A percentile compares a stretch with the other conserved stretches of the same genome.
phyloP scores from a whole-genome alignment of 2,113 vertebrate genomes.

The Cyprinodon variegatus region DNA sequence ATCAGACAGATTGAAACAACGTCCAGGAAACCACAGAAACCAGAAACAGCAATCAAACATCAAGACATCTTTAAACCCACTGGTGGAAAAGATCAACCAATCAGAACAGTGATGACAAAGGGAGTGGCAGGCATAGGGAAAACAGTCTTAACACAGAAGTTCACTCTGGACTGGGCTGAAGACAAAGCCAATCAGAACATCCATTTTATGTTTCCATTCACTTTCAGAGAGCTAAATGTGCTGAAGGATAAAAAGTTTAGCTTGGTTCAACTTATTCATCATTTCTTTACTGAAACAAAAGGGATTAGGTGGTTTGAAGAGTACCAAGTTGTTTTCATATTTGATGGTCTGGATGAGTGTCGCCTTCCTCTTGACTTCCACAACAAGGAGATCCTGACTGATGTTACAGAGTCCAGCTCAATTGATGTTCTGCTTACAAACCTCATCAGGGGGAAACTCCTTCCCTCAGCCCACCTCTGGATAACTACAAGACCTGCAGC shows the following conservation, averaged over 20 bases:
- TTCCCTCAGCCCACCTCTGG: neutral
- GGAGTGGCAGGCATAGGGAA: conserved; percentile 11
- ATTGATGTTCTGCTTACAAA: neutral
- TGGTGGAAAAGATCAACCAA: neutral
- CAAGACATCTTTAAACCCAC: conserved; percentile 5
- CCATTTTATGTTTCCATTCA: neutral
- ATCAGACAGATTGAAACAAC: conserved; percentile 19
- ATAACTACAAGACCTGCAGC: neutral
- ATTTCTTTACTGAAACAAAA: neutral
- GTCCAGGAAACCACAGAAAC: neutral
- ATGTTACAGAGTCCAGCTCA: neutral
- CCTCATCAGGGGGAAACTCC: neutral
- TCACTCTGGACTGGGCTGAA: conserved; percentile 7
- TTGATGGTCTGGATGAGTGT: neutral
- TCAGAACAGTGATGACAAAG: conserved; percentile 12
- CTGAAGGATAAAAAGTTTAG: neutral
- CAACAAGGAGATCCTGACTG: neutral
- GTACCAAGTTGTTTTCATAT: neutral
- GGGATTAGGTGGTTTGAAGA: neutral
- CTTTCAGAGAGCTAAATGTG: conserved; percentile 6
- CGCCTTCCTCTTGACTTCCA: neutral
- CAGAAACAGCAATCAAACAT: conserved; percentile 3
- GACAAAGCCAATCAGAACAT: neutral
- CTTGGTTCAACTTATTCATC: neutral
- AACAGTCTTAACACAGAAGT: conserved; percentile 12